Evolutionary conservation across 2,888 invertebrate species (phyloP).

Genomic region (Diarsia mendica): DNA sequence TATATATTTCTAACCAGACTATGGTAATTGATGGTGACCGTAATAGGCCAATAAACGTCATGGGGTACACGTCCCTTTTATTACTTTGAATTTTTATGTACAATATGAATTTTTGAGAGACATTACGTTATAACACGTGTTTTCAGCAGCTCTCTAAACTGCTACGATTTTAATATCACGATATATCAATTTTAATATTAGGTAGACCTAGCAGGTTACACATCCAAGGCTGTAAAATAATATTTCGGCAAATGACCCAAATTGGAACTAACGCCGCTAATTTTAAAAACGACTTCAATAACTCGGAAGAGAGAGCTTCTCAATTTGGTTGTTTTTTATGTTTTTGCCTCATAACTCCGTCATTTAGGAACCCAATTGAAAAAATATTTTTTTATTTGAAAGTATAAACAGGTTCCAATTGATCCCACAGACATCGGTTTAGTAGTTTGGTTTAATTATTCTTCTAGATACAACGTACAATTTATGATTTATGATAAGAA

Average conservation of each 20-base stretch:
- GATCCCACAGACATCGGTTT: too few relatives aligned
- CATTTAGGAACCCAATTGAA: too few relatives aligned
- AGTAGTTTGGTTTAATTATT: too few relatives aligned
- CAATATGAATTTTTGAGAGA: slow-evolving; percentile 3
- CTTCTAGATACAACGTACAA: too few relatives aligned
- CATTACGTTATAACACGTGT: slow-evolving; percentile 8
- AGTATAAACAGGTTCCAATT: too few relatives aligned
- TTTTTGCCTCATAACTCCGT: too few relatives aligned
- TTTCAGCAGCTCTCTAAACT: background rate
- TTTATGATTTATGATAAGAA: too few relatives aligned
- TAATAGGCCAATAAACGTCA: slow-evolving; percentile 26
- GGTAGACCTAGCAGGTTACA: background rate
- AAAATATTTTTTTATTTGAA: too few relatives aligned
- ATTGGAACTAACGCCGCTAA: background rate
- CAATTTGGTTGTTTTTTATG: too few relatives aligned
- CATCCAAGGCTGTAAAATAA: background rate
- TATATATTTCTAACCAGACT: slow-evolving; percentile 8
- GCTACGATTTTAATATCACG: slow-evolving; percentile 17
- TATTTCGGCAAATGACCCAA: background rate
- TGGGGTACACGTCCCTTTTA: slow-evolving; percentile 9
- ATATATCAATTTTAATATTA: slow-evolving; percentile 7
- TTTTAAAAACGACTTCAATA: too few relatives aligned
- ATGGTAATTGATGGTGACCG: slow-evolving; percentile 14
- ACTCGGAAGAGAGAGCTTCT: too few relatives aligned
- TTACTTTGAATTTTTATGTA: slow-evolving; percentile 19